Evolutionary conservation across 2,113 vertebrate species (phyloP), one percentile per base, ranked within the genome.

Genomic region (Oreochromis aureus): DNA sequence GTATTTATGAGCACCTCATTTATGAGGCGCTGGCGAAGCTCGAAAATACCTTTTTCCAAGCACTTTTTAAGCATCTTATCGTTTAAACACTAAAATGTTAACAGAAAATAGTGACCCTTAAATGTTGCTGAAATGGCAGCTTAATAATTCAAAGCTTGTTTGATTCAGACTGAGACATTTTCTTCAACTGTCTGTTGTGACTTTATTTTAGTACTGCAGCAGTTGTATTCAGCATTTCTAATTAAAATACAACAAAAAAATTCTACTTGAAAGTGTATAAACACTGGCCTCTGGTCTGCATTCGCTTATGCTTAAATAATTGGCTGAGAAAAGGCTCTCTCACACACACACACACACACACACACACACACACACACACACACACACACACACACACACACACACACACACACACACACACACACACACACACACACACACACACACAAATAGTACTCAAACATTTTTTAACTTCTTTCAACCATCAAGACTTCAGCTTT

Each of bases 281-380:
- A 76, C 71, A 30, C 24, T 76, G 44, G 44, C 44, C 24, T 48
- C 71, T 48, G 24, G 41, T 46, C 13, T 18, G 13, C 71, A 30
- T 48, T 48, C 9, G 1, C 44, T 48, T 3, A 7, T 48, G 0
- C 41, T 24, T 6, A 48, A 30, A 76, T 76, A 48, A 48, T 30
- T 76, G 71, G 44, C 44, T 19, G 24, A 30, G 15, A 76, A 30
- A 76, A 76, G 24, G 0, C 19, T 0, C 10, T 1, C 10, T 3
- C 34, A 5, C 6, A 6, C 51, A n/a, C 51, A 5, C 51, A 5
- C 48, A 5, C 48, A 3, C 48, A 19, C 48, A 9, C 16, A 19
- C 48, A 51, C 16, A 51, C 16, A 18, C 15, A 48, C 46, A 16
- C 46, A 16, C 44, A 24, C 10, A 5, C 34, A 5, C 6, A 6